Base-by-base conservation (phyloP, 2,888 invertebrate species). In the Cephus sareptanus region DNA sequence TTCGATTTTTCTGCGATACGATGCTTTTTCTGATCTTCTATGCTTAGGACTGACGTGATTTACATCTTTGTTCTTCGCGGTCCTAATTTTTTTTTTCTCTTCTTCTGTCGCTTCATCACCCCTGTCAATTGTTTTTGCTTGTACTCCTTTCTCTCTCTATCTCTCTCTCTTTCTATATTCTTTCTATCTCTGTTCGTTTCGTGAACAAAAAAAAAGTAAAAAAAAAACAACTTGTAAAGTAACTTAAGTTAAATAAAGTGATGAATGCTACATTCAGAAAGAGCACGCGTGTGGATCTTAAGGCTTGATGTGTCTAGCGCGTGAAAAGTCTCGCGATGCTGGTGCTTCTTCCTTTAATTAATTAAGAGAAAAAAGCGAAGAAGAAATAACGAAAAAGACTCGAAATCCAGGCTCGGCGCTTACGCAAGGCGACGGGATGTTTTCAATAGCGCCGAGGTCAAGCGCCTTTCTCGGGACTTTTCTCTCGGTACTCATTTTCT, bases 211-310 rank as follows among this genome's bases (percentile, higher is more conserved):
- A 40, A 56, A 56, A 56, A 23, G 23, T 37, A 37, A 70, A n/a
- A 70, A 70, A 71, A 71, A 71, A 34, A 34, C 34, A 34, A 71
- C 71, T 31, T 71, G 71, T 71, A 71, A 71, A 71, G 34, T 71
- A 71, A 71, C 71, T 71, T 71, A 71, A 71, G 71, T 71, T 71
- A 71, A 71, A 71, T 71, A 71, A 71, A 71, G 71, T 71, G 71
- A 71, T 71, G 34, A 71, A 71, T 71, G 71, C 71, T 31, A 71
- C 31, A 71, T 71, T 71, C 56, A 56, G 56, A 56, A 56, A 56
- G 9, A 56, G 56, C 23, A 56, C 23, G 56, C 56, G 56, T 56
- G 56, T 56, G 56, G 23, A 56, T 23, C 56, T 56, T 56, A 3
- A 56, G 23, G 56, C 56, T 56, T 56, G 56, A 56, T 56, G 56